A percentile compares a stretch with the other conserved stretches of the same genome.
phyloP scores from a whole-genome alignment of 2,113 vertebrate species.

The Coracopsis vasa region DNA sequence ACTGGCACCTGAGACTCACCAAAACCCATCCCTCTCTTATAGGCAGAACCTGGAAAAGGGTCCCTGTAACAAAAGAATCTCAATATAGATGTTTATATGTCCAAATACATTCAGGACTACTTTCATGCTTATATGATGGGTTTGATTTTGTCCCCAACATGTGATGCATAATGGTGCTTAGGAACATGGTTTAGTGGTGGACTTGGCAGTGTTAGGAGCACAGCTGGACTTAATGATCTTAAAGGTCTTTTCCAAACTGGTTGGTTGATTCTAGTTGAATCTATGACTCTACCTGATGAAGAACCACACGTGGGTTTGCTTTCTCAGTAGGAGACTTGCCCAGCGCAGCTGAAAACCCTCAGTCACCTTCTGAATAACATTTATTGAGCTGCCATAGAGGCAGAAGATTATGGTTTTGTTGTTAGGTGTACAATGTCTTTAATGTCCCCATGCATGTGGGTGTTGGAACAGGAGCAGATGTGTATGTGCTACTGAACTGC shows the following conservation, averaged over 20 bases:
- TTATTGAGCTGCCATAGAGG: neutral
- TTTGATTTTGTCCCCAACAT: neutral
- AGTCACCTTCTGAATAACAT: neutral
- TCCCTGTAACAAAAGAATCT: neutral
- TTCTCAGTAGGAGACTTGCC: neutral
- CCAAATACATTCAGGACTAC: neutral
- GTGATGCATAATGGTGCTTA: neutral
- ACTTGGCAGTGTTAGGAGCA: neutral
- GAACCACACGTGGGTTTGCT: neutral
- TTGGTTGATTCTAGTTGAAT: neutral
- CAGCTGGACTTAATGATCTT: neutral
- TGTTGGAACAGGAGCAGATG: neutral
- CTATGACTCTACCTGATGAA: neutral
- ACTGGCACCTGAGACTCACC: neutral
- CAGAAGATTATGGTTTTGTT: neutral
- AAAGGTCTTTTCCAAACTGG: neutral
- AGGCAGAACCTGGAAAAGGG: neutral
- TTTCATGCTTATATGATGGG: neutral
- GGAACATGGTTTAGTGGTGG: neutral
- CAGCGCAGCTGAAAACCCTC: neutral
- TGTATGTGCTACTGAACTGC: neutral
- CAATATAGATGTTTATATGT: neutral
- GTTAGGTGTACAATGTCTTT: neutral
- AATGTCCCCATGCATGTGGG: fast-evolving
- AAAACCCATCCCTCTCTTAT: neutral